Percentiles rank a stretch among this genome's conserved stretches.
phyloP scores from a whole-genome alignment of 2,888 invertebrate species.

The Nemotelus nigrinus region DNA sequence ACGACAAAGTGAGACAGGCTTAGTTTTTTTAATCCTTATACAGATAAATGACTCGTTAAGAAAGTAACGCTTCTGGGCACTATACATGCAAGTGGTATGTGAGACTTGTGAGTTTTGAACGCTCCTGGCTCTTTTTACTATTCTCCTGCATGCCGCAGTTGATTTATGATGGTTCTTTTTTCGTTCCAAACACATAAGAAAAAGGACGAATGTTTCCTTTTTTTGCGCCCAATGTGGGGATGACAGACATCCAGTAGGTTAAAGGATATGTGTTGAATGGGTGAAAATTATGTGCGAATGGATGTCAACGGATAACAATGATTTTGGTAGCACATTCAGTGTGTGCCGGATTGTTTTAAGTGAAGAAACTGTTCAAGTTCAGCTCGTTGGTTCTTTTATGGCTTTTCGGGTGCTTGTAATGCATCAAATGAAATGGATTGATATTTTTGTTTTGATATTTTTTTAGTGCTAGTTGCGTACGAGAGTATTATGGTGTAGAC shows the following conservation, averaged over 20 bases:
- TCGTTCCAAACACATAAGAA: neutral
- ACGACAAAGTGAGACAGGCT: conserved; percentile 6
- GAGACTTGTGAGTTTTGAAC: neutral
- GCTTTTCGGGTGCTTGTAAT: conserved; percentile 35
- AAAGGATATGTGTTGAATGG: conserved; percentile 29
- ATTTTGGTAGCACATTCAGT: neutral
- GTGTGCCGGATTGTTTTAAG: conserved; percentile 18
- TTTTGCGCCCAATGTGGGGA: neutral
- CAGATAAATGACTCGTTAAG: conserved; percentile 22
- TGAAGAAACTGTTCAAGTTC: neutral
- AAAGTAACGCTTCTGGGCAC: neutral
- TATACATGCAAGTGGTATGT: too few relatives aligned
- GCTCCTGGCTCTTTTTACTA: neutral
- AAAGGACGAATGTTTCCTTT: conserved; percentile 32
- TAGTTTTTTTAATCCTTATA: neutral
- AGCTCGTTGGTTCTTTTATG: conserved; percentile 40
- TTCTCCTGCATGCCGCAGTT: neutral
- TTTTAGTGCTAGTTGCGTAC: too few relatives aligned
- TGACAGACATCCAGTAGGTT: neutral
- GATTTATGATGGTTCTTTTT: neutral
- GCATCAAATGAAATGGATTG: too few relatives aligned
- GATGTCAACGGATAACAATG: conserved; percentile 23
- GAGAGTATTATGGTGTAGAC: too few relatives aligned
- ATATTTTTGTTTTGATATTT: too few relatives aligned
- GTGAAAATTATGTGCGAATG: conserved; percentile 33